Base-by-base conservation (phyloP, 2,113 vertebrate genomes). In the Chaetodon auriga region DNA sequence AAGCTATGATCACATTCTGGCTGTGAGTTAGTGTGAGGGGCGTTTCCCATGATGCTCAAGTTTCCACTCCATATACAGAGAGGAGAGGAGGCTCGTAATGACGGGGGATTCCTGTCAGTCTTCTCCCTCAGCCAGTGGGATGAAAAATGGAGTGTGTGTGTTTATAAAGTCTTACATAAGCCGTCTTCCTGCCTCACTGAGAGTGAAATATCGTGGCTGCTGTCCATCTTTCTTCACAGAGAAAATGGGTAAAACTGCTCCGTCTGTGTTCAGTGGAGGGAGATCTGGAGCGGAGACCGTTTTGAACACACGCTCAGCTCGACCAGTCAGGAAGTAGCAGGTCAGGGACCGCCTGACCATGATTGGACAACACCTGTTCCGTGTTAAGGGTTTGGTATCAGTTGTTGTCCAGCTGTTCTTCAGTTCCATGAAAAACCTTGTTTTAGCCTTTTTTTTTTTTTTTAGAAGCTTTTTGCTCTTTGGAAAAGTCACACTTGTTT, bases 201-300 rank as follows among this genome's bases (percentile, higher is more conserved):
- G 41, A 54, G 61, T 18, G 14, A 81, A 48, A 36, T 78, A 49
- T 68, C 63, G 35, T 65, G 14, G 75, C 55, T 25, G 55, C n/a
- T 30, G 5, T 79, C 63, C 65, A 15, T 84, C 9, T 38, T 46
- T 14, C n/a, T 86, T 36, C 18, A 38, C 95, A 99, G 98, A 99
- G 86, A 96, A 96, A 94, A 89, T 89, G 19, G 97, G 98, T 21
- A 93, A 92, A 11, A 89, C 75, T 0, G 97, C 98, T 36, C 97
- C 97, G 0, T 99, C 98, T 0, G 80, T 99, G 79, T 99, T 99
- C 94, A 98, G 97, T 72, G 84, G 84, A 1, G 85, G n/a, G 58
- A 96, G 96, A 80, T 98, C 97, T 0, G 97, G 97, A 46, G 84
- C 58, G 0, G 98, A 99, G 94, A 99, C 97, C 0, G 97, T 92